Conservation (phyloP, 2,888 invertebrate species). For the Eugnorisma glareosa region DNA sequence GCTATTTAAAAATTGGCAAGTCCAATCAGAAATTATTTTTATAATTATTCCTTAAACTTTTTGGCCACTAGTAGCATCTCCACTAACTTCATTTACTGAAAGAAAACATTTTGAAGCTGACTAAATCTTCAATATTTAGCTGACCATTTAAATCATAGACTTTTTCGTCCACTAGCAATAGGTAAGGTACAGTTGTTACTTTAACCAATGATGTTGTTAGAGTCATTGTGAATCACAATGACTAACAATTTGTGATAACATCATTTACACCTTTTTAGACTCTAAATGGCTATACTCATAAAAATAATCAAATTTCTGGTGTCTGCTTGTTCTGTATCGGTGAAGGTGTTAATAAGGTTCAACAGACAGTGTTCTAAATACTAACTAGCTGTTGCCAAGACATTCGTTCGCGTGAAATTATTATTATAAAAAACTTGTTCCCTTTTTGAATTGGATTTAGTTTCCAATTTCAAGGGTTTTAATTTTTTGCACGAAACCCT, state of each 20-base stretch:
- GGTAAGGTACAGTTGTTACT: not conserved
- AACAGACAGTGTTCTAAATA: too few species aligned
- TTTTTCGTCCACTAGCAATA: not conserved
- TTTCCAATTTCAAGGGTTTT: too few species aligned
- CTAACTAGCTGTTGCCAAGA: too few species aligned
- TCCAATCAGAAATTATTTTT: not conserved
- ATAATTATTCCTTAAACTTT: not conserved
- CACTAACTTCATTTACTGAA: not conserved
- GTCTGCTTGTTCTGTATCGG: not conserved
- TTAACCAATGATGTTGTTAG: not conserved
- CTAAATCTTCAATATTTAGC: not conserved
- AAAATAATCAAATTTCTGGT: not conserved
- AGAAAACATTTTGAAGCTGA: not conserved
- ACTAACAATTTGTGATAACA: not conserved
- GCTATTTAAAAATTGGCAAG: not conserved
- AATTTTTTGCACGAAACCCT: too few species aligned
- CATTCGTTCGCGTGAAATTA: too few species aligned
- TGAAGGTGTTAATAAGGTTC: constrained; percentile 8
- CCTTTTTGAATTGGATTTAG: too few species aligned
- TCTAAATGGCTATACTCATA: not conserved
- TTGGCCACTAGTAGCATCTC: not conserved
- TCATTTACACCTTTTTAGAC: not conserved
- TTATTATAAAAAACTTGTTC: too few species aligned
- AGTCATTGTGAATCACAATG: not conserved
- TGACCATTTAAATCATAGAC: not conserved